A percentile compares a stretch with the other conserved stretches of the same genome.
Conservation (phyloP, 2,797 vertebrate species). For the Myotis daubentonii region DNA sequence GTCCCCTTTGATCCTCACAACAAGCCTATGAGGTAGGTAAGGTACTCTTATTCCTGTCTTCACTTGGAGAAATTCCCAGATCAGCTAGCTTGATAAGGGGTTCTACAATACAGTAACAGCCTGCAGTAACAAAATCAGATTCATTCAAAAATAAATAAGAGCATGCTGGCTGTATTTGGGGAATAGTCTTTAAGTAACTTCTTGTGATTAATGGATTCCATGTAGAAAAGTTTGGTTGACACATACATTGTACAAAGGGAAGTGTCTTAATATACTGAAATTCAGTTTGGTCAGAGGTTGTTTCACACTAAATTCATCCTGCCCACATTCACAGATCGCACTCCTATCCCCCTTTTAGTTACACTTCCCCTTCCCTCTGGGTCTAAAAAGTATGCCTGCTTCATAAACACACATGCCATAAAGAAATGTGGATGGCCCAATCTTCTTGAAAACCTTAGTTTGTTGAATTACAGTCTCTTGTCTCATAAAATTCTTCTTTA, state of each 20-base stretch:
- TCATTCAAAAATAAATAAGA: constrained; percentile 30
- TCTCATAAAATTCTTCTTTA: constrained; percentile 16
- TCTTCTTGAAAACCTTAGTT: neutral
- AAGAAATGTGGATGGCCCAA: neutral
- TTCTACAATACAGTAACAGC: constrained; percentile 12
- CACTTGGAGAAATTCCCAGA: neutral
- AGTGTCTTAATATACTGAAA: neutral
- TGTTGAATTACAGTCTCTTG: constrained; percentile 5
- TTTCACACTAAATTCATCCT: constrained; percentile 22
- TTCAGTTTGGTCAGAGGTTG: neutral
- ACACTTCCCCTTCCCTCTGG: neutral
- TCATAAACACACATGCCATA: constrained; percentile 3
- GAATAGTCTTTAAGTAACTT: constrained; percentile 29
- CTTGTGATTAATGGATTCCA: constrained; percentile 29
- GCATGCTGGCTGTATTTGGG: neutral
- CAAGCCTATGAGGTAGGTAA: neutral
- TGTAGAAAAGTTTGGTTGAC: constrained; percentile 28
- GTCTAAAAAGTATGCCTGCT: constrained; percentile 9
- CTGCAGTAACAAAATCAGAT: constrained; percentile 20
- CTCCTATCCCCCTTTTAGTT: neutral
- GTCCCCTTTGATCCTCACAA: neutral
- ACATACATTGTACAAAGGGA: neutral
- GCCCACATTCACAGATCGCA: neutral
- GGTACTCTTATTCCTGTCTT: neutral
- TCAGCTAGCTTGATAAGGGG: neutral